Base-by-base conservation (phyloP, 2,888 invertebrate species). In the Drosophila falleni region DNA sequence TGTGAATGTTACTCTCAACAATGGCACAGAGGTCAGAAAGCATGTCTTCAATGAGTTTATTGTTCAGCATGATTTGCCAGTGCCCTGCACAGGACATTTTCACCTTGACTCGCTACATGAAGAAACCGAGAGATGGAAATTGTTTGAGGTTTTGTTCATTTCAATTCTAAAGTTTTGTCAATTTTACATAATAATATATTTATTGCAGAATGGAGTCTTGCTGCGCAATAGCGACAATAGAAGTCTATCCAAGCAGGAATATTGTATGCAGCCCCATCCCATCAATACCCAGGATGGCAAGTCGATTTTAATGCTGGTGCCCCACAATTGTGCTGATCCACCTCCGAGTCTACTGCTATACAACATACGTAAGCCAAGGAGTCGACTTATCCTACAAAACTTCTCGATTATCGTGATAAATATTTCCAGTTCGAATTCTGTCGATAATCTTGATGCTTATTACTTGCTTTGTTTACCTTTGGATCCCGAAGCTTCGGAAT, bases 381-480 rank as follows among this genome's bases (percentile, higher is more conserved):
- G 2, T 0, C 11, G 8, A 23, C 5, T 6, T 13, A 26, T 19
- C 0, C n/a, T 8, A 33, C 10, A 1, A 6, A 51, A 15, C 23
- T 15, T 19, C 13, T 59, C 11, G 5, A 47, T 41, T 0, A 39
- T 15, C 9, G 11, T 11, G 4, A 5, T 16, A 1, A n/a, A 23
- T 29, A 11, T 10, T 92, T 93, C 10, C 92, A 95, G 96, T 96
- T 63, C 94, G 96, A 86, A 91, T 95, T 1, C 91, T 96, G 9
- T 96, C 96, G 0, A 94, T 95, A 55, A 95, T 95, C 4, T 96
- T 96, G 78, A 93, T 96, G 2, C 80, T 96, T 42, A 93, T 94
- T 0, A 96, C 96, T 1, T 94, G 96, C 80, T 73, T 78, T 19
- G 41, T 78, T 3, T 78, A 75, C 13, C 63, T 74, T 1, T 61